Percentiles rank a stretch among this genome's conserved stretches.
Evolutionary conservation across 2,888 invertebrate species (phyloP).

Genomic region (Subacronicta megacephala): DNA sequence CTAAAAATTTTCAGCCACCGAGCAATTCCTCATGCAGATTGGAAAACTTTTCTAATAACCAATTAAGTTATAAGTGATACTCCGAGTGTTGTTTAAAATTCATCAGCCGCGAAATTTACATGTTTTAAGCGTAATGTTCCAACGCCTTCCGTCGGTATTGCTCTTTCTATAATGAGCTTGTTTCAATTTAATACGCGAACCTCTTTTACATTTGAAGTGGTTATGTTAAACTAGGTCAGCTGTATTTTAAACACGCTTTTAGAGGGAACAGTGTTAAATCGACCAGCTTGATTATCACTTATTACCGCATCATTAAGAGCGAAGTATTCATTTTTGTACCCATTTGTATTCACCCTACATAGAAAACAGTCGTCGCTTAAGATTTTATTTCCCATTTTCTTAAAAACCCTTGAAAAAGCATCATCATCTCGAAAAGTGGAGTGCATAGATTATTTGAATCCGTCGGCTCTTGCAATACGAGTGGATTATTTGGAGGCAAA

Average conservation of each 20-base stretch:
- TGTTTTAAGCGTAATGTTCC: conserved; percentile 53
- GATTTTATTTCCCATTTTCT: conserved; percentile 26
- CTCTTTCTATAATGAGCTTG: conserved; percentile 28
- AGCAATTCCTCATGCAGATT: conserved; percentile 75
- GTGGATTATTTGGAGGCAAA: conserved; percentile 55
- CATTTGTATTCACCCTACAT: conserved; percentile 47
- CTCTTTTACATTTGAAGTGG: conserved; percentile 21
- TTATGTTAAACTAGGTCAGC: conserved; percentile 42
- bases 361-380: conserved; percentile 17
- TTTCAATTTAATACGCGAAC: conserved; percentile 20
- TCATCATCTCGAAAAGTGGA: conserved; percentile 29
- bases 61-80: conserved; percentile 77
- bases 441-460: conserved; percentile 41
- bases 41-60: conserved; percentile 81
- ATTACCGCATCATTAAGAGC: conserved; percentile 36
- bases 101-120: conserved; percentile 64
- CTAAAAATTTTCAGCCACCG: conserved; percentile 52
- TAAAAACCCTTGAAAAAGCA: conserved; percentile 24
- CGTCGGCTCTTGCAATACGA: conserved; percentile 31
- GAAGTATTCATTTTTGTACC: conserved; percentile 33
- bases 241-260: conserved; percentile 29
- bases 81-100: conserved; percentile 67
- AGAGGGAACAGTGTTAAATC: conserved; percentile 30
- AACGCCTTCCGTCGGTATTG: conserved; percentile 25
- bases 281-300: conserved; percentile 35